Percentiles rank a stretch among this genome's conserved stretches.
Evolutionary conservation across 2,888 invertebrate species (phyloP).

Genomic region (Diplazon laetatorius): DNA sequence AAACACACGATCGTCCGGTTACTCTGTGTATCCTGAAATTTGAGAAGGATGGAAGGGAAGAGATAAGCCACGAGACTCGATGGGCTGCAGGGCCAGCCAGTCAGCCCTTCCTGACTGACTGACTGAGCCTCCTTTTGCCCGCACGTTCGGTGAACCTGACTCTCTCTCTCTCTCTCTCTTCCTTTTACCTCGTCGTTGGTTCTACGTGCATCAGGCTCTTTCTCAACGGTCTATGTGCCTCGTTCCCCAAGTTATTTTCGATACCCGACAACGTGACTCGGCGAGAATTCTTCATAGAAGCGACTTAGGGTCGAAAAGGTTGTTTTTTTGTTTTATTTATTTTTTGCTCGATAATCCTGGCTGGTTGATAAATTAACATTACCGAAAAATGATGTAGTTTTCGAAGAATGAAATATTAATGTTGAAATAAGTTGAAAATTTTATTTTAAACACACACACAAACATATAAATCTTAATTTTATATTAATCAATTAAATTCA

Average conservation of each 20-base stretch:
- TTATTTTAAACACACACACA: no score
- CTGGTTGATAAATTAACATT: not conserved
- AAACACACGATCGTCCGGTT: slow-evolving; percentile 62
- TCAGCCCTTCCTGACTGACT: slow-evolving; percentile 6
- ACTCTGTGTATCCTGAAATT: slow-evolving; percentile 68
- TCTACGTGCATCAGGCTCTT: slow-evolving; percentile 46
- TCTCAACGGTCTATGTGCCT: slow-evolving; percentile 10
- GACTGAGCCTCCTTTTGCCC: slow-evolving; percentile 9
- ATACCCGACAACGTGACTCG: slow-evolving; percentile 17
- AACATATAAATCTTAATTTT: no score
- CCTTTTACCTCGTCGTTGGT: slow-evolving; percentile 41
- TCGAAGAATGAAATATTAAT: no score
- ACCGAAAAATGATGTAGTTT: not conserved
- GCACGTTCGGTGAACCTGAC: not conserved
- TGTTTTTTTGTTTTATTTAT: no score
- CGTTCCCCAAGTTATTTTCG: slow-evolving; percentile 24
- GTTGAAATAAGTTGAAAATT: no score
- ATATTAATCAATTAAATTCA: no score
- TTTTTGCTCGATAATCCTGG: slow-evolving; percentile 7
- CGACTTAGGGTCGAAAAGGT: not conserved
- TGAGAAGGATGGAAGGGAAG: slow-evolving; percentile 57
- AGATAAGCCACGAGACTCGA: slow-evolving; percentile 66
- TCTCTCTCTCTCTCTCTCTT: slow-evolving; percentile 15
- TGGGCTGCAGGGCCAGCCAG: slow-evolving; percentile 23
- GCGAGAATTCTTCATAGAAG: not conserved